A percentile compares a stretch with the other conserved stretches of the same genome.
Evolutionary conservation across 2,888 invertebrate genomes (phyloP).

Genomic region (Dolomedes plantarius): DNA sequence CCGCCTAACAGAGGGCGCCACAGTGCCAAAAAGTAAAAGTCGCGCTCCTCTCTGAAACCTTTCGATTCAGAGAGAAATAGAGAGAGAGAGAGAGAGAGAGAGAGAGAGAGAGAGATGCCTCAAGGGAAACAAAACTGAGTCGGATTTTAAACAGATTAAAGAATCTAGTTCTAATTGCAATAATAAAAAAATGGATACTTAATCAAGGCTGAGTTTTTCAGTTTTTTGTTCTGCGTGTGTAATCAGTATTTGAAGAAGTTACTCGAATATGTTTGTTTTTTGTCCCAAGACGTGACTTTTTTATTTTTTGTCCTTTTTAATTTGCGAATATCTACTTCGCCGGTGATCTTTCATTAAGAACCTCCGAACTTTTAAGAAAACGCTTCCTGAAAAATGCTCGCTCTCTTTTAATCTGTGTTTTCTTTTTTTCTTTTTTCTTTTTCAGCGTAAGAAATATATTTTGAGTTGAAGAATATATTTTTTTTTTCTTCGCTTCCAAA

Average conservation of each 20-base stretch:
- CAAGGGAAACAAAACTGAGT: conserved; percentile 48
- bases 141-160: conserved; percentile 72
- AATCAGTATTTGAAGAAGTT: conserved; percentile 68
- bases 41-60: conserved; percentile 17
- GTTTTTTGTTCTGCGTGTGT: conserved; percentile 37
- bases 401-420: conserved; percentile 1
- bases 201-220: conserved; percentile 59
- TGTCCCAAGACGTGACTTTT: conserved; percentile 42
- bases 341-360: conserved; percentile 51
- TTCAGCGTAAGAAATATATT: background rate
- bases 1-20: conserved; percentile 61
- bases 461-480: background rate
- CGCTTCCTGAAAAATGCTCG: conserved; percentile 29
- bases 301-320: conserved; percentile 8
- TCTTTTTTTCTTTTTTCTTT: background rate
- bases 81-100: no score
- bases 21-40: conserved; percentile 46
- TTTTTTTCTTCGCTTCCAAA: background rate
- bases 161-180: conserved; percentile 68
- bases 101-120: conserved; percentile 37
- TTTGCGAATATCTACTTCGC: conserved; percentile 28
- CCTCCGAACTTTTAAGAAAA: conserved; percentile 50
- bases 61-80: background rate
- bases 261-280: conserved; percentile 66
- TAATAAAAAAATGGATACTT: conserved; percentile 59